A percentile compares a stretch with the other conserved stretches of the same genome.
phyloP scores from a whole-genome alignment of 2,797 vertebrate species.

The Spinibarbus caldwelli region DNA sequence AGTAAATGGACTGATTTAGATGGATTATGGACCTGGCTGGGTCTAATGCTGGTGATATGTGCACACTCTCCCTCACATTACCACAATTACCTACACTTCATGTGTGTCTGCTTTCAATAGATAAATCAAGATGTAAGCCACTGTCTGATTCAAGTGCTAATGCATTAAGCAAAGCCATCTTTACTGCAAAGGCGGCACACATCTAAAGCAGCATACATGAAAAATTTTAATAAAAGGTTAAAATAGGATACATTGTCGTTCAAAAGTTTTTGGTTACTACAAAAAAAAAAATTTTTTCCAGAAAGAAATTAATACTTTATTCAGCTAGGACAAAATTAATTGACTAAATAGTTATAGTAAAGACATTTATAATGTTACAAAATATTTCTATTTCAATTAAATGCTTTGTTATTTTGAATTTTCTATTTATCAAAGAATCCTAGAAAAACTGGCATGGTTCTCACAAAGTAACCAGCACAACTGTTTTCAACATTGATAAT shows the following conservation, averaged over 20 bases:
- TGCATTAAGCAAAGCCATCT: background rate
- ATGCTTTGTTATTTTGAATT: background rate
- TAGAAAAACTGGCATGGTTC: background rate
- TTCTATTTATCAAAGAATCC: background rate
- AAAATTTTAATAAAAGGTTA: background rate
- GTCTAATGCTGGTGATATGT: constrained; percentile 1
- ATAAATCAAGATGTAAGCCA: background rate
- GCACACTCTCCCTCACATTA: constrained; percentile 11
- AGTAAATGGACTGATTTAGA: constrained; percentile 18
- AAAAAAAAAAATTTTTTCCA: background rate
- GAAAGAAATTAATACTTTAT: background rate
- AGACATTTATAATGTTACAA: background rate
- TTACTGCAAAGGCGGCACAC: too few relatives aligned
- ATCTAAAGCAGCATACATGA: background rate
- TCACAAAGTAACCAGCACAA: background rate
- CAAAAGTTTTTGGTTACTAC: too few relatives aligned
- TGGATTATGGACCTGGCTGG: background rate
- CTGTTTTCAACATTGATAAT: background rate
- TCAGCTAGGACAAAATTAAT: background rate
- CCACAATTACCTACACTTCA: constrained; percentile 18
- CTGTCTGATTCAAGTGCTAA: background rate
- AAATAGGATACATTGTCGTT: too few relatives aligned
- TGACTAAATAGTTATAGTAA: too few relatives aligned
- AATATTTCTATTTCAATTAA: background rate
- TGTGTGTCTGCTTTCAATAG: constrained; percentile 19